Evolutionary conservation across 92 coral and sea anemone genomes (phyloP), one percentile per base, ranked within the genome.

Genomic region (Palythoa heliodiscus): DNA sequence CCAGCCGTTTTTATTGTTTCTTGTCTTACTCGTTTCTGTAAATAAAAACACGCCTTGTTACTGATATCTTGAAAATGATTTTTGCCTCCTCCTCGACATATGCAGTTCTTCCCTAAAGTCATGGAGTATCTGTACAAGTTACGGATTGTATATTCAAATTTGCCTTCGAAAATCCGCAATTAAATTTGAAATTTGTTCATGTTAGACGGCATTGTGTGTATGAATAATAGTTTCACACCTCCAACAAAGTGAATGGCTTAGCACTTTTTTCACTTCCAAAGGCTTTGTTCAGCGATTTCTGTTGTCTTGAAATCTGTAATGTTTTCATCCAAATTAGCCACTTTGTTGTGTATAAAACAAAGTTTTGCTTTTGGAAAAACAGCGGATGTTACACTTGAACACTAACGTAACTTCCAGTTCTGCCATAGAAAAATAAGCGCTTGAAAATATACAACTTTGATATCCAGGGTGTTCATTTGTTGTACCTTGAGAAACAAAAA

Each of bases 171-270:
- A 78, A 40, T 80, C 70, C 24, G 74, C 73, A 80, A 47, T 80
- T 80, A 50, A 89, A 79, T 66, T 83, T 86, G 87, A 66, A 89
- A 89, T 77, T 78, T 89, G 86, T 47, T 70, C 87, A 73, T 63
- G 72, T 89, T 85, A 84, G 80, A 77, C 83, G 20, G 40, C 83
- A 79, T 86, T 89, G 82, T 86, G 70, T 20, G 37, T 76, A 52
- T 29, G 54, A 43, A 85, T 81, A 89, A 89, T 86, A 86, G 75
- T 81, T 86, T 86, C 84, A 58, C 92, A 89, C 92, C 92, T 89
- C 77, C 76, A 58, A 89, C 80, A 86, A 89, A 88, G 86, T 82
- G 76, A 82, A 77, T 87, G 74, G 84, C 84, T 80, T 80, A 80
- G 53, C 84, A 66, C 43, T 47, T 67, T 76, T 52, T 17, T 80